These are phyloP conservation scores for Planiliza haematocheilus DNA, from an alignment of 2,113 vertebrate genomes.

Conservation along the genomic window DNA sequence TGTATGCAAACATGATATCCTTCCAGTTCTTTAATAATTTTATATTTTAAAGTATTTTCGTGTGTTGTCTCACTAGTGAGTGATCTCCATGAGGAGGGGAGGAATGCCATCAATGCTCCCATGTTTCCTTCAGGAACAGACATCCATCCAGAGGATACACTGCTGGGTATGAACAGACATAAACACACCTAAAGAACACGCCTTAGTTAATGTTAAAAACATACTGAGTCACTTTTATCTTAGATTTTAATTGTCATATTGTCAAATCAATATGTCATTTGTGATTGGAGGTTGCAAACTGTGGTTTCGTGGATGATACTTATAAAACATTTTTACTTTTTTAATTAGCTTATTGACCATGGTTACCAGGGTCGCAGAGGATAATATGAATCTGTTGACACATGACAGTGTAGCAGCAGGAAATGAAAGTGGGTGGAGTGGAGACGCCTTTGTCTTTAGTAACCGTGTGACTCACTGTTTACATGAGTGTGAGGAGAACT, in stretches of 20 bases:
- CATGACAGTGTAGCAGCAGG: slow-evolving; percentile 48
- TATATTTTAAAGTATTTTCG: not conserved
- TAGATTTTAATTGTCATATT: not conserved
- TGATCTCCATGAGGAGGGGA: slow-evolving; percentile 96
- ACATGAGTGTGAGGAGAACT: not conserved
- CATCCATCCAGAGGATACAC: slow-evolving; percentile 91
- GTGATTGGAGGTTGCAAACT: not conserved
- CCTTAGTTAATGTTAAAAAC: too few species aligned
- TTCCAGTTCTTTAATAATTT: not conserved
- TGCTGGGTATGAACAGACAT: slow-evolving; percentile 85
- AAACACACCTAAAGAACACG: not conserved
- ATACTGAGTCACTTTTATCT: not conserved
- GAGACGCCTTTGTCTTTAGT: slow-evolving; percentile 25
- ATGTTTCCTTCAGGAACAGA: slow-evolving; percentile 85
- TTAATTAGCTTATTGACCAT: not conserved
- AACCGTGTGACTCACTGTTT: slow-evolving; percentile 46
- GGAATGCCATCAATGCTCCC: slow-evolving; percentile 93
- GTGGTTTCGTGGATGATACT: too few species aligned
- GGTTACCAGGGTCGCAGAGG: slow-evolving; percentile 7
- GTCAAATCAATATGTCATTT: not conserved
- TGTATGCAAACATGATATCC: not conserved
- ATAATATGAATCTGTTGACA: slow-evolving; percentile 14
- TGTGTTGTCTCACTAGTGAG: slow-evolving; percentile 84
- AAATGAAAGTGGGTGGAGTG: slow-evolving; percentile 69
- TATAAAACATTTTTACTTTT: too few species aligned